Conservation (phyloP, 2,113 vertebrate genomes). For the Phycodurus eques region DNA sequence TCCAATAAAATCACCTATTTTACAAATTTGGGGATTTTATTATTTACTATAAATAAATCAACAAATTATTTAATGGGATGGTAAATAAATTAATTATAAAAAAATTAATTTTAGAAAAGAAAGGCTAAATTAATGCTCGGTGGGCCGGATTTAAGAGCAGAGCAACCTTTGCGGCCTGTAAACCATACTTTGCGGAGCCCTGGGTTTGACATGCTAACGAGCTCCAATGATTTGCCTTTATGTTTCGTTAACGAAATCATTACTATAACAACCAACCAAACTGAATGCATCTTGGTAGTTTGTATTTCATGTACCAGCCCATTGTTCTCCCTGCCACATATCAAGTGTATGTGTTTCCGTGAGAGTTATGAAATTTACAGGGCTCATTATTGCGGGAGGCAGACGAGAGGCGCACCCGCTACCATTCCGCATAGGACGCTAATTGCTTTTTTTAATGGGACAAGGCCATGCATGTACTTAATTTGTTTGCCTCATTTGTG, state of each 20-base stretch:
- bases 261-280: too few species aligned
- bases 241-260: background rate
- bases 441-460: conserved; percentile 54
- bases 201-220: too few species aligned
- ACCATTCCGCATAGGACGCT: conserved; percentile 12
- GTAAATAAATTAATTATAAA: too few species aligned
- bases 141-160: too few species aligned
- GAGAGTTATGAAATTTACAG: conserved; percentile 26
- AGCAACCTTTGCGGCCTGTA: too few species aligned
- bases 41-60: too few species aligned
- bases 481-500: conserved; percentile 38
- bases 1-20: too few species aligned
- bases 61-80: too few species aligned
- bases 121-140: too few species aligned
- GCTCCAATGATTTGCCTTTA: background rate
- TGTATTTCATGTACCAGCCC: background rate
- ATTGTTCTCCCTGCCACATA: background rate
- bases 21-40: too few species aligned
- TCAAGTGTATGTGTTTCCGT: background rate
- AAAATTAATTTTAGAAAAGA: too few species aligned
- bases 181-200: too few species aligned
- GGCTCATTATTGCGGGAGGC: conserved; percentile 20
- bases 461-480: conserved; percentile 28
- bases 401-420: background rate
- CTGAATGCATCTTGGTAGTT: background rate